Evolutionary conservation across 2,888 invertebrate species (phyloP), one percentile per base, ranked within the genome.

Genomic region (Elegia similella): DNA sequence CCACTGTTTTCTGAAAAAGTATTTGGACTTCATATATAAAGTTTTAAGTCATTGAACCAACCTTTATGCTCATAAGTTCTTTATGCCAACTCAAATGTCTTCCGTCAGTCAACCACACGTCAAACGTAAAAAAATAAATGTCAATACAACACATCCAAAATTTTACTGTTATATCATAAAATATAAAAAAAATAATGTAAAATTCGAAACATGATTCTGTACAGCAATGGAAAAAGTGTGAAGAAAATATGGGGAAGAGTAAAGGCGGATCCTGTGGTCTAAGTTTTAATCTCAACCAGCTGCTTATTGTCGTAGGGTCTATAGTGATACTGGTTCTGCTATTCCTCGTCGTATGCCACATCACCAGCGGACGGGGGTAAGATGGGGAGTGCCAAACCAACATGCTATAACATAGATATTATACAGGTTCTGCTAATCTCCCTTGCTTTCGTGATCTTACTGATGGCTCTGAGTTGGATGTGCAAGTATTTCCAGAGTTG

Each of bases 401-500:
- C 57, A 0, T 78, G 74, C 55, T 82, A 78, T 16, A 78, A 57
- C 29, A 54, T 86, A 0, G 85, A 86, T 38, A 16, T 84, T 0
- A 47, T 84, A 0, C 84, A 86, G 71, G 44, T 87, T 0, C 15
- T 85, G 0, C 55, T 86, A 0, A 80, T 86, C 0, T 80, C 84
- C 0, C 78, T 87, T 10, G 83, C 85, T 0, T 87, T 87, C 34
- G 80, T 86, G 0, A 80, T 80, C 0, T 57, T 88, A 0, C 70
- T 86, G 0, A 65, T 86, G 1, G 74, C 86, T 0, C 76, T 86
- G 73, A 86, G 76, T 30, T 88, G 84, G 82, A 82, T 88, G 80
- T 86, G 84, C 66, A 86, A 84, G 58, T 84, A 82, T 52, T 82
- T 82, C 43, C 79, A 80, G 63, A 68, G 75, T 2, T 56, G 67